A percentile compares a stretch with the other conserved stretches of the same genome.
phyloP scores from a whole-genome alignment of 2,113 vertebrate species.

The Salvelinus alpinus region DNA sequence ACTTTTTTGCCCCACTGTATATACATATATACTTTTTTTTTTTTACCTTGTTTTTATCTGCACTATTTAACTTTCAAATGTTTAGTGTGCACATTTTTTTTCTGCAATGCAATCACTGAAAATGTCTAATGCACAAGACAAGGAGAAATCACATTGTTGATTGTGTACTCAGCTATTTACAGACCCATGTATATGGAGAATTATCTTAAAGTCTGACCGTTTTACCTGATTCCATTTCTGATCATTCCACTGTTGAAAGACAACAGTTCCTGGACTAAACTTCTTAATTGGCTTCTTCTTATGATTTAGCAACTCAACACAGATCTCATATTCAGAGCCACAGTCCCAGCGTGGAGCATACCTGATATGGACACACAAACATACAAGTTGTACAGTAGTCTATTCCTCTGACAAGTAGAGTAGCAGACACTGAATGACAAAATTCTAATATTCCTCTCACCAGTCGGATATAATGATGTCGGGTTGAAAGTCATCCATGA shows the following conservation, averaged over 20 bases:
- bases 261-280: conserved; percentile 47
- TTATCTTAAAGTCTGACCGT: neutral
- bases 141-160: too few species aligned
- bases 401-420: neutral
- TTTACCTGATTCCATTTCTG: conserved; percentile 66
- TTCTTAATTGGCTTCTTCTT: conserved; percentile 34
- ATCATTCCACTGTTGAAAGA: conserved; percentile 70
- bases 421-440: neutral
- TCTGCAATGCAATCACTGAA: too few species aligned
- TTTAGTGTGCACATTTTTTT: too few species aligned
- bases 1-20: too few species aligned
- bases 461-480: conserved; percentile 73
- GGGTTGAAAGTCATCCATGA: conserved; percentile 72
- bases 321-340: conserved; percentile 62
- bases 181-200: too few species aligned
- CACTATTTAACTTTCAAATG: too few species aligned
- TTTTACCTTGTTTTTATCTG: too few species aligned
- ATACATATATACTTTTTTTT: too few species aligned
- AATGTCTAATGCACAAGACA: too few species aligned
- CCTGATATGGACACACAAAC: conserved; percentile 52
- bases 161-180: too few species aligned
- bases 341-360: conserved; percentile 71
- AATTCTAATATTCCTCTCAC: conserved; percentile 50
- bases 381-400: neutral
- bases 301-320: conserved; percentile 62